Evolutionary conservation across 2,888 invertebrate genomes (phyloP).

Genomic region (Eurytoma adleriae): DNA sequence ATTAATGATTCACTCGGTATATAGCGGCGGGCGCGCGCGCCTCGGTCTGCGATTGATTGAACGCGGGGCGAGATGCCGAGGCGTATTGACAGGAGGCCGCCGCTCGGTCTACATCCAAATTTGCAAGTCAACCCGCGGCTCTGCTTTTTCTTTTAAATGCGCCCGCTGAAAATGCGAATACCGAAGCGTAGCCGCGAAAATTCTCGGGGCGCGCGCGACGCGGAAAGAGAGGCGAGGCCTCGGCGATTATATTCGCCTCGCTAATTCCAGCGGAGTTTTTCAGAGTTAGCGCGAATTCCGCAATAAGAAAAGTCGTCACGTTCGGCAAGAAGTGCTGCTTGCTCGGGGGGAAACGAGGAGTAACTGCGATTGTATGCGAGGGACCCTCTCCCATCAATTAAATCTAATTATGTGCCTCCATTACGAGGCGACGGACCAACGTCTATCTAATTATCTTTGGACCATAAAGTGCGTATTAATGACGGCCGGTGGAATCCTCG

Average conservation of each 20-base stretch:
- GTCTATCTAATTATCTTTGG: conserved; percentile 37
- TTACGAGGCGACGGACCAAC: not conserved
- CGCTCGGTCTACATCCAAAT: no score
- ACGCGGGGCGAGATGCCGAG: no score
- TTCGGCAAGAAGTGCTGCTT: not conserved
- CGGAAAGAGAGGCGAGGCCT: not conserved
- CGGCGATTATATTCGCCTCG: not conserved
- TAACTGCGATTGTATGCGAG: not conserved
- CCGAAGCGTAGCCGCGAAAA: no score
- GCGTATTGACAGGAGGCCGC: no score
- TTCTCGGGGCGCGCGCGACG: not conserved
- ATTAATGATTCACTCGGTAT: no score
- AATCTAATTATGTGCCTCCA: conserved; percentile 41
- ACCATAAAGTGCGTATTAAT: conserved; percentile 28
- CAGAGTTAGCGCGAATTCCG: conserved; percentile 9
- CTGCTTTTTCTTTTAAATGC: not conserved
- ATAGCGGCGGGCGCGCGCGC: no score
- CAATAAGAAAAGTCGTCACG: not conserved
- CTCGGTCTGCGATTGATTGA: no score
- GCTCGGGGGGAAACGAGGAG: conserved; percentile 17
- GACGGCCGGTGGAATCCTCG: not conserved
- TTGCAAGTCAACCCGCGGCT: not conserved
- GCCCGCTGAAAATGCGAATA: not conserved
- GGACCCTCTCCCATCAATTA: conserved; percentile 30
- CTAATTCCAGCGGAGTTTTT: not conserved